A percentile compares a stretch with the other conserved stretches of the same genome.
Evolutionary conservation across 2,797 vertebrate species (phyloP).

Genomic region (Fratercula arctica): DNA sequence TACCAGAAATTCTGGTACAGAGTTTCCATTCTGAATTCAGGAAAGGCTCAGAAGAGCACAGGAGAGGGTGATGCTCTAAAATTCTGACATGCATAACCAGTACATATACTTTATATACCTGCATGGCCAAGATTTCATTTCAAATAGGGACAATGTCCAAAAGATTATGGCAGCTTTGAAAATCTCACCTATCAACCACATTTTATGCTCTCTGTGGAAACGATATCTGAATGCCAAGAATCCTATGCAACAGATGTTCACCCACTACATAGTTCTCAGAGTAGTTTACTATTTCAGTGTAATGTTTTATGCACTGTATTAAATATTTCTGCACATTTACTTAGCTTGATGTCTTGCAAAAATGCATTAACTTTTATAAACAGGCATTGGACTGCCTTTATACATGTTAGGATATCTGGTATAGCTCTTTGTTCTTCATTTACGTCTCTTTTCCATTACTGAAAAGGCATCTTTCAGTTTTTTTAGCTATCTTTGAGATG

Average conservation of each 20-base stretch:
- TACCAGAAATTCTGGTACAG: neutral
- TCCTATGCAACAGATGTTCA: neutral
- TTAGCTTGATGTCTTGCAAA: neutral
- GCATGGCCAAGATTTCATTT: neutral
- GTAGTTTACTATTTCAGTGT: neutral
- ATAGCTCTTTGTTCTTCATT: neutral
- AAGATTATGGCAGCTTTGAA: neutral
- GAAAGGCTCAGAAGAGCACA: neutral
- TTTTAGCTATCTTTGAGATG: neutral
- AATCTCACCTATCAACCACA: neutral
- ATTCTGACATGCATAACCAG: neutral
- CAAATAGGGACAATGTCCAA: neutral
- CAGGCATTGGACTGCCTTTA: neutral
- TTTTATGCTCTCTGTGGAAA: neutral
- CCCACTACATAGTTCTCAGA: neutral
- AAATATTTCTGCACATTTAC: neutral
- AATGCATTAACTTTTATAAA: neutral
- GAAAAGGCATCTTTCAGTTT: neutral
- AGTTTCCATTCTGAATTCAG: neutral
- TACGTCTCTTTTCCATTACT: neutral
- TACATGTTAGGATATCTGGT: neutral
- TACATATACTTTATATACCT: neutral
- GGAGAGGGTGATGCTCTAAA: neutral
- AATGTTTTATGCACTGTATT: neutral
- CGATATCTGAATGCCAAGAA: neutral